A percentile compares a stretch with the other conserved stretches of the same genome.
phyloP scores from a whole-genome alignment of 2,113 vertebrate species.

The Lamprologus tigripictilis region DNA sequence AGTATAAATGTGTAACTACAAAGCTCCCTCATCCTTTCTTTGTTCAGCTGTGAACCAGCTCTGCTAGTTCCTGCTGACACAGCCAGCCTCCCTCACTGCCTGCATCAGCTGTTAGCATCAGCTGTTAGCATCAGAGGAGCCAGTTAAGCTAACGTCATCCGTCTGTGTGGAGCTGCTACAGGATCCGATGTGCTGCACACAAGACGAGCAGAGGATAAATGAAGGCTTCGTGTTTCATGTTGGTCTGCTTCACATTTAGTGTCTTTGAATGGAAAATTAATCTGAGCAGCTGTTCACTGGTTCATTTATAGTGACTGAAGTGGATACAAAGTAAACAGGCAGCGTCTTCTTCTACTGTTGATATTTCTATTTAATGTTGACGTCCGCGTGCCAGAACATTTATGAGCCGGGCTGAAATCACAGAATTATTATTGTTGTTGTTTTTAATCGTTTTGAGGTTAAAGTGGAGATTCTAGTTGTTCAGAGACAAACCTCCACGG shows the following conservation, averaged over 20 bases:
- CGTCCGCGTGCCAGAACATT: neutral
- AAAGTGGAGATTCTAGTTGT: neutral
- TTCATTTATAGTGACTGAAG: neutral
- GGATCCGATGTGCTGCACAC: neutral
- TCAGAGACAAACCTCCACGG: neutral
- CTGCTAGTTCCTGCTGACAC: neutral
- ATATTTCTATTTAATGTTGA: neutral
- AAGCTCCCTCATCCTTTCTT: neutral
- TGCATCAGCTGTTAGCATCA: neutral
- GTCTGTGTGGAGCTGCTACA: neutral
- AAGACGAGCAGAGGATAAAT: neutral
- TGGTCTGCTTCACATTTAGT: neutral
- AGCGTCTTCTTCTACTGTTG: neutral
- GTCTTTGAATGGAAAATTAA: neutral
- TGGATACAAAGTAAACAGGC: neutral
- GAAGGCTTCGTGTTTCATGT: neutral
- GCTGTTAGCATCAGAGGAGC: neutral
- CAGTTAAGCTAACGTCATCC: neutral
- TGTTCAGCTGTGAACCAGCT: neutral
- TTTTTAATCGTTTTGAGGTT: neutral
- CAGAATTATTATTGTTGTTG: fast-evolving
- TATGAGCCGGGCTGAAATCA: neutral
- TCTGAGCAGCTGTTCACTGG: neutral
- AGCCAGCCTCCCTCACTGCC: neutral
- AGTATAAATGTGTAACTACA: neutral